Conservation (phyloP, 2,113 vertebrate genomes). For the Protobothrops flavoviridis region DNA sequence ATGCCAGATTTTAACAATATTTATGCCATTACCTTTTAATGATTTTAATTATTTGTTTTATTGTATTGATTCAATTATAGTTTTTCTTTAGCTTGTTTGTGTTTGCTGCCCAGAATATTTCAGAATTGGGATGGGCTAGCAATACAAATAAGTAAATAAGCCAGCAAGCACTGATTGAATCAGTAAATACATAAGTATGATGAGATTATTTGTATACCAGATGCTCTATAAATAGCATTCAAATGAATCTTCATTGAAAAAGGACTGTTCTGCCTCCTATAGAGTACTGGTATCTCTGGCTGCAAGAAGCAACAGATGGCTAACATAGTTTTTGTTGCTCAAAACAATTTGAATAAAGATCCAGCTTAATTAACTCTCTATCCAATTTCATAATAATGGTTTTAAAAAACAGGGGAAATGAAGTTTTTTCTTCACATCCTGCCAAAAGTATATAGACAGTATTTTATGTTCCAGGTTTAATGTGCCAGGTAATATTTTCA, state of each 20-base stretch:
- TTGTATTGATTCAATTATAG: not conserved
- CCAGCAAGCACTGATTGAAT: not conserved
- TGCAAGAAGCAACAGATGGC: constrained; percentile 1
- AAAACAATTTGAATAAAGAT: constrained; percentile 9
- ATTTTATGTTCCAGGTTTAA: not conserved
- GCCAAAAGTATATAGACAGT: not conserved
- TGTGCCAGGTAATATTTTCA: not conserved
- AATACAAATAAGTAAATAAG: not conserved
- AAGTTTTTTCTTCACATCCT: not conserved
- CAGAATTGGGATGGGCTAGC: not conserved
- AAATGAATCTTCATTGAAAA: not conserved
- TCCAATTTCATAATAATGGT: constrained; percentile 1
- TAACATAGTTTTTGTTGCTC: constrained; percentile 3
- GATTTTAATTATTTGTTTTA: not conserved
- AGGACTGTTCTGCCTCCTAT: not conserved
- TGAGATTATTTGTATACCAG: constrained; percentile 11
- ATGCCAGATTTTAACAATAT: not conserved
- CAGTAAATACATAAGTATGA: constrained; percentile 4
- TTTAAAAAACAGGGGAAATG: not conserved
- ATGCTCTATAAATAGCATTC: constrained; percentile 6
- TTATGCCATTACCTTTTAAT: not conserved
- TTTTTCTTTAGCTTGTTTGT: not conserved
- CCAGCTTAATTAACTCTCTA: not conserved
- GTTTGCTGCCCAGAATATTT: not conserved
- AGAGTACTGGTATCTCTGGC: not conserved